Conservation (phyloP, 2,113 vertebrate genomes). For the Campylomormyrus tamandua region DNA sequence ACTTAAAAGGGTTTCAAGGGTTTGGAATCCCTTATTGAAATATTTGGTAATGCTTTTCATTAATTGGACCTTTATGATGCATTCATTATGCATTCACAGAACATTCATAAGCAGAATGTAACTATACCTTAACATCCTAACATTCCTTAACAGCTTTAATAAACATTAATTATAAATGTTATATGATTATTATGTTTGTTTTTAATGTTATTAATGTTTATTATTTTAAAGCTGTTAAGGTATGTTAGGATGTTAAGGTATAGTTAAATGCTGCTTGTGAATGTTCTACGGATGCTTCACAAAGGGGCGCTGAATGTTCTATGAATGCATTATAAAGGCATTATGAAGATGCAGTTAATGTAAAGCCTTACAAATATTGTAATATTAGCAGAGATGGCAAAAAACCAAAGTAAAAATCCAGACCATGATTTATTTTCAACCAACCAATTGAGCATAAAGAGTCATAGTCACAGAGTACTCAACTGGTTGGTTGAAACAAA, state of each 20-base stretch:
- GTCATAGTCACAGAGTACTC: too few relatives aligned
- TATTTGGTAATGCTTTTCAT: not conserved
- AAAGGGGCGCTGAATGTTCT: not conserved
- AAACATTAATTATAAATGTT: not conserved
- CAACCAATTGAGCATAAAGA: too few relatives aligned
- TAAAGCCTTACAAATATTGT: not conserved
- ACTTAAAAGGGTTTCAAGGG: not conserved
- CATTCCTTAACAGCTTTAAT: not conserved
- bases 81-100: not conserved
- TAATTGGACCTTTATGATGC: not conserved
- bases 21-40: not conserved
- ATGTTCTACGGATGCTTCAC: not conserved
- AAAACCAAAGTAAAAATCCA: too few relatives aligned
- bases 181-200: not conserved
- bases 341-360: not conserved
- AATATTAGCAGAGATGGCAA: not conserved
- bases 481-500: too few relatives aligned
- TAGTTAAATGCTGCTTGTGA: not conserved
- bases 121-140: too few relatives aligned
- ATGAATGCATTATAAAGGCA: not conserved
- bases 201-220: not conserved
- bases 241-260: not conserved
- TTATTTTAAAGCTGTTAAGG: not conserved
- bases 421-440: too few relatives aligned
- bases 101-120: not conserved